Percentiles rank a stretch among this genome's conserved stretches.
phyloP scores from a whole-genome alignment of 2,797 vertebrate genomes.

The Cottoperca gobio region DNA sequence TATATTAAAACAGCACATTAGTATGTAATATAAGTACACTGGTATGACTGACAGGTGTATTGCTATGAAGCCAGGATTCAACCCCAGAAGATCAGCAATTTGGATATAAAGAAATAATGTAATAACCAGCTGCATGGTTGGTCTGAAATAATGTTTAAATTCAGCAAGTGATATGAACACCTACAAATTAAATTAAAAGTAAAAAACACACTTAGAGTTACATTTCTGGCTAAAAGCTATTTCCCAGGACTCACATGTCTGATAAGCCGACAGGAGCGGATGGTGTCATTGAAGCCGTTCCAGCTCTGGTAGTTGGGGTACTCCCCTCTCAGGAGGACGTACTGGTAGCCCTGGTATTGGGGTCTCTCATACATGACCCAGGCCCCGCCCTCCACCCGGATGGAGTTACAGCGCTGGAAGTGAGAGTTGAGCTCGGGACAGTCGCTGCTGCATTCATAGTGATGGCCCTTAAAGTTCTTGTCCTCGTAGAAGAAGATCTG shows the following conservation, averaged over 20 bases:
- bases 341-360: conserved; percentile 87
- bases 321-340: conserved; percentile 85
- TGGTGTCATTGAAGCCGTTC: conserved; percentile 70
- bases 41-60: not conserved
- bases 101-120: not conserved
- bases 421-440: conserved; percentile 68
- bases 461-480: conserved; percentile 68
- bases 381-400: conserved; percentile 73
- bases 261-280: conserved; percentile 68
- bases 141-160: not conserved
- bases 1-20: not conserved
- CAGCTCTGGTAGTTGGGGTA: conserved; percentile 66
- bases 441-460: conserved; percentile 64
- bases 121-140: not conserved
- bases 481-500: conserved; percentile 73
- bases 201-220: not conserved
- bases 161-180: not conserved
- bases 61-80: not conserved
- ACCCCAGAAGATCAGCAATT: not conserved
- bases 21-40: not conserved
- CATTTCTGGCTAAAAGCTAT: not conserved
- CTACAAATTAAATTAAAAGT: not conserved
- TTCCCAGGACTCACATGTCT: conserved; percentile 51
- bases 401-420: conserved; percentile 71
- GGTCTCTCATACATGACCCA: conserved; percentile 82